Evolutionary conservation across 2,797 vertebrate species (phyloP), one percentile per base, ranked within the genome.

Genomic region (Luscinia megarhynchos): DNA sequence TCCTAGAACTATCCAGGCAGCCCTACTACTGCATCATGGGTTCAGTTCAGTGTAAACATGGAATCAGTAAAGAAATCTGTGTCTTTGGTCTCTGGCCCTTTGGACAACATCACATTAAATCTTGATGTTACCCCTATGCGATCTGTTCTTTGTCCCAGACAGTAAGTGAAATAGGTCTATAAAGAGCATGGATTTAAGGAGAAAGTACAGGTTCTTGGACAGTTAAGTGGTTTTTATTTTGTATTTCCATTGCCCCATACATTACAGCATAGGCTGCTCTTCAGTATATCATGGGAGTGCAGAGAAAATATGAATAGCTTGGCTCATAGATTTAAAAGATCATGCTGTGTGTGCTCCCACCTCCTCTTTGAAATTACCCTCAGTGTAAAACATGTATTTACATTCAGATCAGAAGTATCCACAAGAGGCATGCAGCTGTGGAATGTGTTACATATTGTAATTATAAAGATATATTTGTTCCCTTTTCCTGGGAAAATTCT

Each of bases 381-480:
- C 62, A 13, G 62, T 53, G 45, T 83, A 85, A 89, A 95, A 40
- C 77, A 68, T 46, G 76, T 94, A 87, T 94, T 97, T 95, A 79
- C 89, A 87, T 92, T 93, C 93, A 95, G 69, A 79, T 93, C 86
- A 93, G 91, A 96, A 81, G 79, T 77, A 94, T 61, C 79, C 89
- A 89, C 91, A 84, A 93, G 87, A 89, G 77, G 75, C 85, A 68
- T 51, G 87, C 93, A 96, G 93, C 83, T 92, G 90, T 74, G 75
- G 77, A 85, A 68, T 74, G 67, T 74, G 81, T 90, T 92, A 68
- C 87, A 89, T 88, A 87, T 64, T 93, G 81, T 93, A 90, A 94
- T 95, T 94, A 94, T 90, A 95, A 89, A 94, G 89, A 87, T 80
- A 54, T 88, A 94, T 91, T 74, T 73, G 81, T 87, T 97, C 84